Base-by-base conservation (phyloP, 2,797 vertebrate genomes). In the Helostoma temminkii region DNA sequence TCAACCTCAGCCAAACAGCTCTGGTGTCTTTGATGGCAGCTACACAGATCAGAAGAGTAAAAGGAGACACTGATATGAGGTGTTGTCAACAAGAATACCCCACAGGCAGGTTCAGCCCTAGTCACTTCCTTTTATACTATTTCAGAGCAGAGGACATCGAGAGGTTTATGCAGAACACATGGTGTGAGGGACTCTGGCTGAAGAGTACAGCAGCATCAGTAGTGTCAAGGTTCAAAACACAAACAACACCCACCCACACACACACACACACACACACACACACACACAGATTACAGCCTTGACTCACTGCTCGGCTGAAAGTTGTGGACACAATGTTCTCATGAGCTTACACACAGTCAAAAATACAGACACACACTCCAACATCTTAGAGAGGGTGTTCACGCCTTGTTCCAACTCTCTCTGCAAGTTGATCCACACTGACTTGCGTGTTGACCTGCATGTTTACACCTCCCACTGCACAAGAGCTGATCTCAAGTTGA, bases 41-140 rank as follows among this genome's bases (percentile, higher is more conserved):
- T 50, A 45, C 37, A 30, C 43, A 73, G 70, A 86, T 82, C 79
- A 87, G 66, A 85, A 41, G 82, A 72, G 76, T 80, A 76, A 88
- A 85, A 89, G 78, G 67, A 87, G 83, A 89, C 74, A 80, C 79
- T 71, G 69, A 76, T 81, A 50, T 75, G 66, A 86, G 80, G 83
- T 74, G 76, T 60, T 64, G 66, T 69, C 11, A 26, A 21, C 43
- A 47, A 76, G 74, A 85, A 83, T 58, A 65, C 49, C 83, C 85
- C 74, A 59, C 71, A 57, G 78, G 81, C 83, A 59, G 41, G 58
- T 81, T 86, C 65, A 67, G 26, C 59, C 71, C 9, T 69, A 50
- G 49, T 47, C 65, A 9, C 76, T 73, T 84, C 77, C 79, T 78
- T 56, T 72, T 19, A 32, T 61, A 37, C 37, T 7, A 11, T 57